Evolutionary conservation across 2,888 invertebrate species (phyloP).

Genomic region (Melieria omissa): DNA sequence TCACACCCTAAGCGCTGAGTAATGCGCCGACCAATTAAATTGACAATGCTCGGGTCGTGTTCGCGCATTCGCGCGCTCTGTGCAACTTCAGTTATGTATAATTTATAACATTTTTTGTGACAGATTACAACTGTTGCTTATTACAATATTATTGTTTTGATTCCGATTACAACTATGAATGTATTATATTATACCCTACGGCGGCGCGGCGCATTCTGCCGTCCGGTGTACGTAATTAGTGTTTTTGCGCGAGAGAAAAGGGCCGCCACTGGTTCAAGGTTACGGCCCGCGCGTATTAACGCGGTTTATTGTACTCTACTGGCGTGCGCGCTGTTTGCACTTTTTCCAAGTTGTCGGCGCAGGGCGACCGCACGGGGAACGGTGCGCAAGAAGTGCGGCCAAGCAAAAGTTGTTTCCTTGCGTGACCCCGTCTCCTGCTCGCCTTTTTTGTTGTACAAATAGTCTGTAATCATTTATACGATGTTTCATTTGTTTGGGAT

Average conservation of each 20-base stretch:
- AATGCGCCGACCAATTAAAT: constrained; percentile 1
- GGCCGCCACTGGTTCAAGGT: constrained; percentile 57
- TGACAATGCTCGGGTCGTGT: not conserved
- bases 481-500: constrained; percentile 65
- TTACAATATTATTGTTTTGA: constrained; percentile 40
- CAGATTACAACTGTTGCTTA: constrained; percentile 49
- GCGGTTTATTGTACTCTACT: constrained; percentile 57
- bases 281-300: constrained; percentile 57
- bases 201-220: not conserved
- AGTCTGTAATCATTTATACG: constrained; percentile 63
- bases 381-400: not conserved
- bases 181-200: constrained; percentile 62
- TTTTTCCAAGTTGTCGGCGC: too few species aligned
- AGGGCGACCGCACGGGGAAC: too few species aligned
- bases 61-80: not conserved
- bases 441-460: constrained; percentile 21
- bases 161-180: constrained; percentile 47
- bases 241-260: constrained; percentile 16
- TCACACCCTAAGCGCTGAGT: not conserved
- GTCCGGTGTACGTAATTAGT: constrained; percentile 23
- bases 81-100: constrained; percentile 53
- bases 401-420: constrained; percentile 22
- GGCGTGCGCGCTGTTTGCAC: too few species aligned
- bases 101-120: constrained; percentile 64
- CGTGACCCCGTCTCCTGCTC: constrained; percentile 31